phyloP scores from a whole-genome alignment of 2,113 vertebrate genomes.

The Ciconia maguari region DNA sequence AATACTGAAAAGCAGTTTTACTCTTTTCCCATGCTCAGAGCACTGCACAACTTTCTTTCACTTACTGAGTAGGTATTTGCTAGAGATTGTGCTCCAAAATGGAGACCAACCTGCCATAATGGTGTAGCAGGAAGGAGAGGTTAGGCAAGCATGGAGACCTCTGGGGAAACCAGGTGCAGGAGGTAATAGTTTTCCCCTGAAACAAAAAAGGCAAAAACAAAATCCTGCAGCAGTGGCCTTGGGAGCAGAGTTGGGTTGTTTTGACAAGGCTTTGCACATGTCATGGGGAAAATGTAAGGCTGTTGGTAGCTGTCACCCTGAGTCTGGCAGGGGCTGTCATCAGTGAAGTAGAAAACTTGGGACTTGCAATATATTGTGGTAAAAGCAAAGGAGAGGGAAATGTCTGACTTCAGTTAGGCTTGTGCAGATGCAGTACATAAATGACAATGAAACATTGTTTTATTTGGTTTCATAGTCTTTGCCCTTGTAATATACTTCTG shows the following conservation, averaged over 20 bases:
- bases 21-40: neutral
- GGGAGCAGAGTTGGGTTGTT: neutral
- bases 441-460: neutral
- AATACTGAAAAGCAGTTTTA: neutral
- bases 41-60: neutral
- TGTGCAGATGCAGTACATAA: neutral
- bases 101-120: neutral
- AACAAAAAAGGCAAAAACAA: neutral
- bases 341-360: neutral
- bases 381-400: neutral
- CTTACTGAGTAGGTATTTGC: neutral
- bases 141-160: neutral
- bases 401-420: neutral
- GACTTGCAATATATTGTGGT: neutral
- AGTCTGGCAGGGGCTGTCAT: neutral
- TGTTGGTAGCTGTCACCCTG: neutral
- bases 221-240: neutral
- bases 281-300: neutral
- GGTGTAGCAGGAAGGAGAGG: neutral
- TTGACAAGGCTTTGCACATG: neutral
- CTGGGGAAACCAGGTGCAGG: neutral
- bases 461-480: neutral
- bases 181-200: neutral
- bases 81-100: neutral
- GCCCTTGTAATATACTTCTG: neutral